phyloP scores from a whole-genome alignment of 2,113 vertebrate species.

The Larimichthys crocea region DNA sequence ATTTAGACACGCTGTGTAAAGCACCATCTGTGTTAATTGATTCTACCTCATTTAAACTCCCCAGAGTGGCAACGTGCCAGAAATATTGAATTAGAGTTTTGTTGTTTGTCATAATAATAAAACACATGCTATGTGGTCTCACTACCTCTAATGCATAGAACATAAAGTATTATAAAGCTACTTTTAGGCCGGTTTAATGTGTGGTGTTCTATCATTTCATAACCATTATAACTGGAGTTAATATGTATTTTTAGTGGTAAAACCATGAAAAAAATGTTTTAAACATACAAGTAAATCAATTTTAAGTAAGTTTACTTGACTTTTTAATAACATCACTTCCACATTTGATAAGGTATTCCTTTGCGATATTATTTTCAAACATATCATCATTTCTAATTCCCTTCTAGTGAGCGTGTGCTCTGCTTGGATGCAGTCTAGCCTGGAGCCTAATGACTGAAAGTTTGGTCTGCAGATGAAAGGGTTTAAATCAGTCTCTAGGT shows the following conservation, averaged over 20 bases:
- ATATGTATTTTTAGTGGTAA: background rate
- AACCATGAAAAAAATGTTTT: background rate
- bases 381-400: constrained; percentile 10
- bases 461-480: constrained; percentile 34
- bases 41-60: constrained; percentile 11
- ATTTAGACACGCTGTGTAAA: constrained; percentile 1
- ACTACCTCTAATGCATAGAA: background rate
- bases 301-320: background rate
- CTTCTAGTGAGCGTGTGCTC: constrained; percentile 6
- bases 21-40: constrained; percentile 7
- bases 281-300: background rate
- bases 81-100: constrained; percentile 2
- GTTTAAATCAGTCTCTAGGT: constrained; percentile 4
- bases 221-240: background rate
- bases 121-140: background rate
- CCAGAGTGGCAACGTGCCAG: background rate
- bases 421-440: constrained; percentile 20
- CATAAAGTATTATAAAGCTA: background rate
- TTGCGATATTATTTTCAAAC: background rate
- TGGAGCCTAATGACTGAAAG: constrained; percentile 6
- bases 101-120: background rate
- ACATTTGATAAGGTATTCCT: background rate
- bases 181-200: background rate
- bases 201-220: background rate
- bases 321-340: background rate